Base-by-base conservation (phyloP, 2,888 invertebrate genomes). In the Tetrapedia diversipes region DNA sequence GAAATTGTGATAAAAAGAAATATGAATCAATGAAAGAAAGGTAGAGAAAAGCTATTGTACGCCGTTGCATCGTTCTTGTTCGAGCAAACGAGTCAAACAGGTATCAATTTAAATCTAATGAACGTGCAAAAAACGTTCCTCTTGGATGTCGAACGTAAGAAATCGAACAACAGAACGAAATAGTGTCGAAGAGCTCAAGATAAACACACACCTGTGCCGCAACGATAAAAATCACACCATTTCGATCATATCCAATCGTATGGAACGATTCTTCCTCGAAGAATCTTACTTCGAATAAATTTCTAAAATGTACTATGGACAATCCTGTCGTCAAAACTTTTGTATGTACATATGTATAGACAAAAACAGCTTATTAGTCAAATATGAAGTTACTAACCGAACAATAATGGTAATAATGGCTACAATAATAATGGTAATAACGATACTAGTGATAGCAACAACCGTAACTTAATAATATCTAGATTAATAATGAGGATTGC, bases 371-470 rank as follows among this genome's bases (percentile, higher is more conserved):
- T 73, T 76, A 75, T 63, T 76, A 70, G 56, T 77, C 47, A 32
- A 86, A 85, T 83, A 68, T 77, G 84, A 74, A 73, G 65, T 76
- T 81, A 82, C 70, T 78, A 73, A 80, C 80, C 80, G 79, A 81
- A 71, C 83, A 78, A 79, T 82, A 82, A 68, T 84, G 83, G 79
- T 60, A 47, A 80, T 16, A 14, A n/a, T 6, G 4, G 24, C 7
- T 11, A 6, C 16, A 34, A n/a, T 29, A n/a, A 16, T 60, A 39
- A 24, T 24, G 11, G n/a, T 24, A 4, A 10, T 56, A 4, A 24
- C n/a, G 10, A 45, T 27, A 4, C 16, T 22, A 39, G 27, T 10
- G 24, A 16, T 43, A 19, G 19, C 4, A 14, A n/a, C 0, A 27
- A 43, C 11, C 8, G 37, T 11, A 32, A 54, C 1, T 6, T 7